phyloP scores from a whole-genome alignment of 2,888 invertebrate species.

The Protophormia terraenovae region DNA sequence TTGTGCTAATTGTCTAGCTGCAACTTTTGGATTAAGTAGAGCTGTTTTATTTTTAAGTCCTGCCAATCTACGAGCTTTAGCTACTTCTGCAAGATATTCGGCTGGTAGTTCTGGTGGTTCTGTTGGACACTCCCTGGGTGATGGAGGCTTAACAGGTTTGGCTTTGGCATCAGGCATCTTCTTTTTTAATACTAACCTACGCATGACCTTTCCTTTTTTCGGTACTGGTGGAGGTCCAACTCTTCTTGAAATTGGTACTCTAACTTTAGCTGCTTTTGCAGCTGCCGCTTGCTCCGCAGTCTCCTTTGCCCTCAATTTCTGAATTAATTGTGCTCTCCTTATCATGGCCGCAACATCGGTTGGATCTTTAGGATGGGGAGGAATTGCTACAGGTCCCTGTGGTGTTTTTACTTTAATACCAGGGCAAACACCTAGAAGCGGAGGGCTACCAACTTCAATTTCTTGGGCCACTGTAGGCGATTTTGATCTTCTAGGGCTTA shows the following conservation, averaged over 20 bases:
- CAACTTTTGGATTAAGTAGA: not conserved
- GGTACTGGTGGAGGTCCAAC: not conserved
- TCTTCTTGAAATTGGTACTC: conserved; percentile 12
- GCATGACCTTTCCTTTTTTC: not conserved
- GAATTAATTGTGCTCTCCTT: conserved; percentile 46
- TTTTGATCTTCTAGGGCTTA: not conserved
- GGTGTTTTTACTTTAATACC: conserved; percentile 36
- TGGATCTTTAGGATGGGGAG: conserved; percentile 49
- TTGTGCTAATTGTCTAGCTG: not conserved
- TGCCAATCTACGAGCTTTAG: conserved; percentile 33
- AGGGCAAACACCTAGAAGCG: conserved; percentile 8
- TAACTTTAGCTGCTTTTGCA: not conserved
- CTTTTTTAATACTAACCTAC: not conserved
- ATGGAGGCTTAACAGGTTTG: not conserved
- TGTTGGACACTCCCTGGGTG: not conserved
- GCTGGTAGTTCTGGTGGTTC: conserved; percentile 2
- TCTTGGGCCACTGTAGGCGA: not conserved
- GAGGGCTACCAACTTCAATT: not conserved
- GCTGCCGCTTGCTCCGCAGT: not conserved
- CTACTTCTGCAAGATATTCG: conserved; percentile 21
- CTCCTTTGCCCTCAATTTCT: conserved; percentile 18
- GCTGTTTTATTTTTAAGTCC: conserved; percentile 12
- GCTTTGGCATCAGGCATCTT: not conserved
- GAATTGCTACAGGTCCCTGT: conserved; percentile 12
- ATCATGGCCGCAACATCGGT: conserved; percentile 36